Evolutionary conservation across 2,888 invertebrate species (phyloP), one percentile per base, ranked within the genome.

Genomic region (Barypeithes pellucidus): DNA sequence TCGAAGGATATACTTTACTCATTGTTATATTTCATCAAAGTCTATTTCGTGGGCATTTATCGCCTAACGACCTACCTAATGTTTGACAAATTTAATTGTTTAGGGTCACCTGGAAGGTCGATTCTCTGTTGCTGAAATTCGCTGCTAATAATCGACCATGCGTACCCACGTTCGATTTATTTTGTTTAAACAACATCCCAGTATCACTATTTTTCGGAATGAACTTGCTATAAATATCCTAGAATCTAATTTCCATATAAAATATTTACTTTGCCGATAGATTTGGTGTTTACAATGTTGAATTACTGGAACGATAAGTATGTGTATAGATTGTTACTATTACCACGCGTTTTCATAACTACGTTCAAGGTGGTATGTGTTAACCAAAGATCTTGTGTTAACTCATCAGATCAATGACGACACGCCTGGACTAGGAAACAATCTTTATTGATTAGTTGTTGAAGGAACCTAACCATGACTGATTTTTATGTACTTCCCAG

Each of bases 71-170:
- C 14, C 24, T 14, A 54, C 52, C 24, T 29, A 29, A 54, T 52
- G n/a, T 52, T 52, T 52, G 12, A 52, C 50, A 50, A 50, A 52
- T n/a, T 52, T 24, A 52, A 52, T 54, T 54, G 52, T 16, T 54
- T 54, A 14, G 52, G 52, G 52, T 54, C 52, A 54, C 14, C 52
- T 54, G 29, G n/a, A 29, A 54, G 52, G 24, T 14, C 52, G 9
- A 16, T 20, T 47, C 16, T 50, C 22, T 54, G n/a, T 14, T 54
- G 29, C 14, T 29, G 29, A 29, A 54, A 54, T 29, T 54, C 29
- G 14, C 29, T 22, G 24, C 2, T 54, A 54, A 54, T 29, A 29
- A 54, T 54, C 29, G 52, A 54, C 29, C 2, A 7, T 29, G 16
- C 5, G 14, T 14, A 14, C 52, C 52, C 52, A 54, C 52, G 52